Evolutionary conservation across 2,888 invertebrate genomes (phyloP).

Genomic region (Malthinus seriepunctatus): DNA sequence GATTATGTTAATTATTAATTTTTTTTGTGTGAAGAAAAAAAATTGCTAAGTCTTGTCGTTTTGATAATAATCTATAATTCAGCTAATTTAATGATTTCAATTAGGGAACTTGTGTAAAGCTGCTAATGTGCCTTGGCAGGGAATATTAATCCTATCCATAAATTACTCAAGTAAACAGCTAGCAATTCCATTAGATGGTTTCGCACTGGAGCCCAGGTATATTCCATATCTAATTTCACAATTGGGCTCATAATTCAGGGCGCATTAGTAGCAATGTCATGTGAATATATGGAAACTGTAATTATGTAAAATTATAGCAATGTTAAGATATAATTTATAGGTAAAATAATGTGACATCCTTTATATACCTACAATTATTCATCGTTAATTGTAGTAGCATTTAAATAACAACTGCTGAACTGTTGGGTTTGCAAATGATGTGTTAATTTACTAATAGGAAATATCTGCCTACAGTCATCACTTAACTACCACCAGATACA

Average conservation of each 20-base stretch:
- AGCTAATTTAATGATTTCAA: slow-evolving; percentile 18
- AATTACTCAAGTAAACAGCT: slow-evolving; percentile 49
- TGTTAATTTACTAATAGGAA: slow-evolving; percentile 28
- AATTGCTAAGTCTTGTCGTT: too few relatives aligned
- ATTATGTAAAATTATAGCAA: slow-evolving; percentile 38
- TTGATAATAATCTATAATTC: slow-evolving; percentile 3
- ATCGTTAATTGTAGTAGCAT: slow-evolving; percentile 26
- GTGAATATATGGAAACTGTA: slow-evolving; percentile 35
- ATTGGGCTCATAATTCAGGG: slow-evolving; percentile 53
- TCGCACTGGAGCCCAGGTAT: slow-evolving; percentile 40
- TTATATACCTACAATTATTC: slow-evolving; percentile 29
- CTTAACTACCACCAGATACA: neutral
- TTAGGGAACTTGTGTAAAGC: slow-evolving; percentile 24
- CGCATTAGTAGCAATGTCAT: slow-evolving; percentile 39
- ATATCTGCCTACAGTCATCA: slow-evolving; percentile 15
- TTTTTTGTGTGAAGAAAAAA: too few relatives aligned
- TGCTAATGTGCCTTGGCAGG: slow-evolving; percentile 19
- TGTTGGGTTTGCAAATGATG: slow-evolving; percentile 28
- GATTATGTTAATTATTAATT: too few relatives aligned
- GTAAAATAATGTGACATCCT: slow-evolving; percentile 40
- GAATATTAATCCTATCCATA: slow-evolving; percentile 52
- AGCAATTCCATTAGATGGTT: slow-evolving; percentile 32
- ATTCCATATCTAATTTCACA: slow-evolving; percentile 52
- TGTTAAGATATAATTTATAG: slow-evolving; percentile 50
- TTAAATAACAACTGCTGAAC: slow-evolving; percentile 23